phyloP scores from a whole-genome alignment of 2,888 invertebrate species.

The Ochropleura plecta region DNA sequence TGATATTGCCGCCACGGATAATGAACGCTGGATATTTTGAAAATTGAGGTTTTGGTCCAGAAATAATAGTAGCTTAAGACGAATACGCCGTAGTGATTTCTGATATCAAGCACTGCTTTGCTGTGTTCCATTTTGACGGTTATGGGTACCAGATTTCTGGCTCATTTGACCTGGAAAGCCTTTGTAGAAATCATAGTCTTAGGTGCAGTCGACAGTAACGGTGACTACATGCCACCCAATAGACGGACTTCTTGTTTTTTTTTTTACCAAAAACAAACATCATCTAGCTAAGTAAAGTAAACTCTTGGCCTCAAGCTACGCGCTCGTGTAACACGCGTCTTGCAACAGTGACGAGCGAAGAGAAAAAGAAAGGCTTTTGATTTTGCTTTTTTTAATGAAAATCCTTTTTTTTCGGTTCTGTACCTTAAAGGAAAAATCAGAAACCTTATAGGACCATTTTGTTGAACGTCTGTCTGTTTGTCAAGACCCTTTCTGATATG shows the following conservation, averaged over 20 bases:
- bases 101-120: not conserved
- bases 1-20: slow-evolving; percentile 37
- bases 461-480: too few species aligned
- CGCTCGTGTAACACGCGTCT: not conserved
- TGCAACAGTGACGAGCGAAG: not conserved
- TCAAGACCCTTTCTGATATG: too few species aligned
- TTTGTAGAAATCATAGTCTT: too few species aligned
- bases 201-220: too few species aligned
- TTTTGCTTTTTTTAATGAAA: too few species aligned
- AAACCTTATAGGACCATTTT: too few species aligned
- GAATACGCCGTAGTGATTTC: not conserved
- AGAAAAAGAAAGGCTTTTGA: not conserved
- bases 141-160: not conserved
- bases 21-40: slow-evolving; percentile 27
- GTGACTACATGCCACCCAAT: not conserved
- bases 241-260: not conserved
- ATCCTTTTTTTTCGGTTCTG: too few species aligned
- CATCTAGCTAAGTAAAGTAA: not conserved
- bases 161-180: too few species aligned
- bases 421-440: too few species aligned
- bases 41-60: slow-evolving; percentile 15
- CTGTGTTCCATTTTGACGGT: not conserved
- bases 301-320: not conserved
- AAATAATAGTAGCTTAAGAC: not conserved
- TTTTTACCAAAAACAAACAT: not conserved